A percentile compares a stretch with the other conserved stretches of the same genome.
Conservation (phyloP, 37 sponge, comb jelly and placozoan species). For the Axinella damicornis region DNA sequence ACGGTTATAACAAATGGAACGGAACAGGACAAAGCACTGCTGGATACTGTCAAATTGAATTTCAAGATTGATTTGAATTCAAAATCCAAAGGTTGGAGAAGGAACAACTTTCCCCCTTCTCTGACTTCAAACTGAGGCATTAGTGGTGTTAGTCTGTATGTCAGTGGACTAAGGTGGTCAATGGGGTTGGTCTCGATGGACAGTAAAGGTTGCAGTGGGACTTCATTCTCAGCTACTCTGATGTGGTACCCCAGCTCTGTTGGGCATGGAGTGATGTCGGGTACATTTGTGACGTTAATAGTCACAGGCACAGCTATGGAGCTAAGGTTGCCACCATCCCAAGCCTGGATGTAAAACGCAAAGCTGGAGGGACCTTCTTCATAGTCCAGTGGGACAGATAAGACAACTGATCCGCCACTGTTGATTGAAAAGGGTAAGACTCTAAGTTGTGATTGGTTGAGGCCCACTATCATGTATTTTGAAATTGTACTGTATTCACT, state of each 20-base stretch:
- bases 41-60: conserved; percentile 31
- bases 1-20: conserved; percentile 39
- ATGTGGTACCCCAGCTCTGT: conserved; percentile 2
- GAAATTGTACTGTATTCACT: conserved; percentile 34
- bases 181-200: not conserved
- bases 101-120: conserved; percentile 19
- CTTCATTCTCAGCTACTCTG: conserved; percentile 34
- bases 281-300: conserved; percentile 34
- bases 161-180: not conserved
- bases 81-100: conserved; percentile 55
- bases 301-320: conserved; percentile 19
- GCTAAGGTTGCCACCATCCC: conserved; percentile 35
- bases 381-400: conserved; percentile 30
- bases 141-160: conserved; percentile 4
- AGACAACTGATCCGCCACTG: conserved; percentile 15
- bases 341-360: conserved; percentile 16
- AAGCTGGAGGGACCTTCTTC: conserved; percentile 24
- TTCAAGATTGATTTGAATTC: conserved; percentile 28
- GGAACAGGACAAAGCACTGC: conserved; percentile 15
- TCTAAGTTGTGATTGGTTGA: not conserved
- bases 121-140: conserved; percentile 5
- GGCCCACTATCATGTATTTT: conserved; percentile 21
- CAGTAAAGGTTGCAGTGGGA: conserved; percentile 14
- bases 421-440: conserved; percentile 27
- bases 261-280: conserved; percentile 60